A percentile compares a stretch with the other conserved stretches of the same genome.
Evolutionary conservation across 2,888 invertebrate genomes (phyloP).

Genomic region (Ochropacha duplaris): DNA sequence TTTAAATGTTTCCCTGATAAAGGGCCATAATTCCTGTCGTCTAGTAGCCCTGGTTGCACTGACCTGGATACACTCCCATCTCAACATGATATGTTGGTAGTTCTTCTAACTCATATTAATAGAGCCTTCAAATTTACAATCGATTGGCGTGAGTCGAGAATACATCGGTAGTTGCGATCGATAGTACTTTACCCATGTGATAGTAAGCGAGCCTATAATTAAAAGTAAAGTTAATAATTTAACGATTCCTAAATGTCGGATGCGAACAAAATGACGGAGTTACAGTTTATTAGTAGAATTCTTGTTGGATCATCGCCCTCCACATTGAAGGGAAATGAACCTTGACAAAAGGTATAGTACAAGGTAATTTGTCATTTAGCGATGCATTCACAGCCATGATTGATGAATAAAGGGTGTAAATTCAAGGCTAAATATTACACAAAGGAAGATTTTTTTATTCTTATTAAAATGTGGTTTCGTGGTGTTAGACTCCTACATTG

Average conservation of each 20-base stretch:
- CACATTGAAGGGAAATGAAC: neutral
- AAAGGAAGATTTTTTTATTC: too few species aligned
- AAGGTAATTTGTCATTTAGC: neutral
- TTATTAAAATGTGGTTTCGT: too few species aligned
- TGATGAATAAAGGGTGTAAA: neutral
- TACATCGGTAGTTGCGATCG: neutral
- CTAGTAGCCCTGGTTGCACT: too few species aligned
- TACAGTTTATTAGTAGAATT: neutral
- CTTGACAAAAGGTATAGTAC: neutral
- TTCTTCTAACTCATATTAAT: neutral
- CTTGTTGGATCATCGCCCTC: neutral
- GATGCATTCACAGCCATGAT: neutral
- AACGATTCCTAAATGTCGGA: too few species aligned
- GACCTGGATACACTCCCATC: constrained; percentile 14
- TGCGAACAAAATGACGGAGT: neutral
- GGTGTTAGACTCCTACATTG: too few species aligned
- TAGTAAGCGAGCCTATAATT: neutral
- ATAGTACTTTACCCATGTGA: too few species aligned
- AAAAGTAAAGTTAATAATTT: neutral
- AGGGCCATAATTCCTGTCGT: too few species aligned
- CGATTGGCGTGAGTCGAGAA: neutral
- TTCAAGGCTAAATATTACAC: neutral
- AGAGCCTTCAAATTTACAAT: too few species aligned
- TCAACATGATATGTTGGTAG: neutral
- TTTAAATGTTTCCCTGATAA: too few species aligned